A percentile compares a stretch with the other conserved stretches of the same genome.
phyloP scores from a whole-genome alignment of 1,140 invertebrate species.

The Delia radicum region DNA sequence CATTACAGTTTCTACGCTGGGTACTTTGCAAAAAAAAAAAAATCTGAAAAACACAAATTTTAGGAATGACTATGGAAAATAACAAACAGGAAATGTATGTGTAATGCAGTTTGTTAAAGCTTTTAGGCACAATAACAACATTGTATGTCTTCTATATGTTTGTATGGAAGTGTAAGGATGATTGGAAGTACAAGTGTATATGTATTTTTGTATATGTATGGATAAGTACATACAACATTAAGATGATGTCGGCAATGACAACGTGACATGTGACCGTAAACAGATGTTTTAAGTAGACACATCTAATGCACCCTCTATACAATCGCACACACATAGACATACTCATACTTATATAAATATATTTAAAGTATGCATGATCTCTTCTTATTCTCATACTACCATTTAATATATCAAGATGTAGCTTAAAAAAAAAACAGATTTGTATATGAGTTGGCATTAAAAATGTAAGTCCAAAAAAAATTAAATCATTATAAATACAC shows the following conservation, averaged over 20 bases:
- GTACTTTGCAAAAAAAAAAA: no score
- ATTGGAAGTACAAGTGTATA: neutral
- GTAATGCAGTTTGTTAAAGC: constrained; percentile 4
- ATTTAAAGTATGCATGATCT: no score
- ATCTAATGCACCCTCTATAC: neutral
- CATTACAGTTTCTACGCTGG: no score
- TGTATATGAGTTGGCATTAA: no score
- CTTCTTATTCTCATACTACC: no score
- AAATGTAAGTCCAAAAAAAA: no score
- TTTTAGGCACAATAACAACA: neutral
- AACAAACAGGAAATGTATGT: neutral
- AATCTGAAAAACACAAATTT: neutral
- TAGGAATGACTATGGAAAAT: neutral
- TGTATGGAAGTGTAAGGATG: neutral
- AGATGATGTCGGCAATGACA: constrained; percentile 19
- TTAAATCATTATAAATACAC: no score
- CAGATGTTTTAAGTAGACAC: constrained; percentile 19
- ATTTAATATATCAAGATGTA: no score
- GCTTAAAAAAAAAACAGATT: no score
- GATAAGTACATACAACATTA: constrained; percentile 9
- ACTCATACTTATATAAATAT: no score
- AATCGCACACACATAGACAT: neutral
- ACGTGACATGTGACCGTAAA: constrained; percentile 28
- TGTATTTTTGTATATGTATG: neutral
- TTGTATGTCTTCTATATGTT: no score